Conservation (phyloP, 1,140 invertebrate species). For the Cydia pomonella region DNA sequence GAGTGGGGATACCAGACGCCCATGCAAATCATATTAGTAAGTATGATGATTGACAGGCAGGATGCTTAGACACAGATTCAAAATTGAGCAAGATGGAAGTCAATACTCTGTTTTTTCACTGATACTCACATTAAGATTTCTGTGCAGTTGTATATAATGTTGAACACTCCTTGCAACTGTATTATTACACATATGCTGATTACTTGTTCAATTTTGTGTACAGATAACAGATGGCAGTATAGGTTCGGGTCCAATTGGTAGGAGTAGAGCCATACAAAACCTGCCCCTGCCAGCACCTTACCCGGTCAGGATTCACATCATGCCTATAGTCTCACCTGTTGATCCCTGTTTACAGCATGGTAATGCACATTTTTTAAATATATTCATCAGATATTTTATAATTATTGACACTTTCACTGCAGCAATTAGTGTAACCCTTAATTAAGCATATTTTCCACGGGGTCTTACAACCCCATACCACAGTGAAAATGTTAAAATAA, state of each 20-base stretch:
- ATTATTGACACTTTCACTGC: too few species aligned
- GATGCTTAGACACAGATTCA: conserved; percentile 27
- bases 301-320: conserved; percentile 89
- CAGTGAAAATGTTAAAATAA: too few species aligned
- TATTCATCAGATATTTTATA: background rate
- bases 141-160: too few species aligned
- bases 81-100: background rate
- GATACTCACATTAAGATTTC: too few species aligned
- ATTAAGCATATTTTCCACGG: too few species aligned
- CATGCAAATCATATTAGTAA: conserved; percentile 85
- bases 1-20: conserved; percentile 93
- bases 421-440: too few species aligned
- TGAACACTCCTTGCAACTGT: too few species aligned
- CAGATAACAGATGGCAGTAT: conserved; percentile 91
- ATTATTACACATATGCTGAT: too few species aligned
- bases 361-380: conserved; percentile 45
- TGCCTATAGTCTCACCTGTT: conserved; percentile 84
- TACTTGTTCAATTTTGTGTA: conserved; percentile 51
- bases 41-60: background rate
- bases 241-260: conserved; percentile 83
- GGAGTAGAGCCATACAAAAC: conserved; percentile 73
- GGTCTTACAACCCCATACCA: too few species aligned
- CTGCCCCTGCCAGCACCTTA: conserved; percentile 89
- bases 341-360: conserved; percentile 80
- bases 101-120: too few species aligned